A percentile compares a stretch with the other conserved stretches of the same genome.
These are phyloP conservation scores for Phoxinus dragarum DNA, from an alignment of 2,797 vertebrate genomes.

Conservation along the genomic window DNA sequence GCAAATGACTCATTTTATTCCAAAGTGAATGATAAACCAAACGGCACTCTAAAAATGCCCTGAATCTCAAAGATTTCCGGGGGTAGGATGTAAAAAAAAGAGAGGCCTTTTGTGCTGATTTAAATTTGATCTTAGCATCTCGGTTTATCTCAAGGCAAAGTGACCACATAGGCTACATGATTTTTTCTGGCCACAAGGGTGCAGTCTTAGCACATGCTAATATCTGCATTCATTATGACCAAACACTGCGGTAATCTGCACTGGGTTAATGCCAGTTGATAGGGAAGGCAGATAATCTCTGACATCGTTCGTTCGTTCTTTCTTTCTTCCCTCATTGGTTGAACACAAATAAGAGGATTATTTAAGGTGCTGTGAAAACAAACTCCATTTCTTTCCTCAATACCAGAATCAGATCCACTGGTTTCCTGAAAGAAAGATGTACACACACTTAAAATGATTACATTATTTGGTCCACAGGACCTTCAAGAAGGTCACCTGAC, in stretches of 20 bases:
- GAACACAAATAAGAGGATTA: conserved; percentile 48
- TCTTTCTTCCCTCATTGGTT: conserved; percentile 35
- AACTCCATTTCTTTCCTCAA: conserved; percentile 1
- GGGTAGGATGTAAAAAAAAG: background rate
- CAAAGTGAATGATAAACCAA: background rate
- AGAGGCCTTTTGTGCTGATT: background rate
- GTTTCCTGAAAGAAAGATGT: no score
- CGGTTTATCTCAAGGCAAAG: background rate
- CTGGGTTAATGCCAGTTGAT: conserved; percentile 33
- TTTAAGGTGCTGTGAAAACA: conserved; percentile 31
- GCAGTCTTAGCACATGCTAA: conserved; percentile 31
- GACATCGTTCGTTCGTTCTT: conserved; percentile 37
- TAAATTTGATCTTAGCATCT: conserved; percentile 4
- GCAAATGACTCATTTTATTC: conserved; percentile 6
- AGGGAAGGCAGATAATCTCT: conserved; percentile 43
- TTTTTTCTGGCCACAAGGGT: conserved; percentile 12
- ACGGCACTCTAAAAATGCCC: background rate
- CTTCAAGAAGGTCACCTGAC: background rate
- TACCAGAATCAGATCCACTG: background rate
- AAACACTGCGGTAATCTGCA: conserved; percentile 24
- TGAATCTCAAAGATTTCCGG: background rate
- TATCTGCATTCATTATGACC: background rate
- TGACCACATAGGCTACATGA: background rate
- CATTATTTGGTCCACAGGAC: background rate
- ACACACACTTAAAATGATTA: background rate